Conservation (phyloP, 2,888 invertebrate genomes). For the Lasioglossum figueresi region DNA sequence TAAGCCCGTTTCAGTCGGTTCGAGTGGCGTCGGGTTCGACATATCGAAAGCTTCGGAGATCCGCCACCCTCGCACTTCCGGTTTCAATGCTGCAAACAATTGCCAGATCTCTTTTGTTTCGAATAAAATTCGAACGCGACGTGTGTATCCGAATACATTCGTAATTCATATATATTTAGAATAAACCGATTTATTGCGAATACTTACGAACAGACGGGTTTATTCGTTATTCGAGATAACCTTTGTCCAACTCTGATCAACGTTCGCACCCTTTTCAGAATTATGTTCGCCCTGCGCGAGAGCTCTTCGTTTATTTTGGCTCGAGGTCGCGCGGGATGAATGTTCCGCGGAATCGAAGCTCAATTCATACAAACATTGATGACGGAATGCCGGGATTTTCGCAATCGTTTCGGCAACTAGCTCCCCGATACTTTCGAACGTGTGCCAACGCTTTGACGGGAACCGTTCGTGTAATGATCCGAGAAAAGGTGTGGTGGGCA, state of each 20-base stretch:
- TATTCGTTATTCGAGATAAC: neutral
- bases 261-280: neutral
- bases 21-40: conserved; percentile 18
- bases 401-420: conserved; percentile 1
- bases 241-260: neutral
- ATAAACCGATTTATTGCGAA: neutral
- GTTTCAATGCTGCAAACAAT: too few relatives aligned
- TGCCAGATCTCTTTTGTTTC: too few relatives aligned
- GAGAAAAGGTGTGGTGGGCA: neutral
- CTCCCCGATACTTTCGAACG: conserved; percentile 18
- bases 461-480: conserved; percentile 1
- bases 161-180: too few relatives aligned
- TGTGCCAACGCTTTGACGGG: conserved; percentile 10
- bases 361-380: conserved; percentile 1
- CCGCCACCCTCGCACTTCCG: conserved; percentile 32
- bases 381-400: conserved; percentile 32
- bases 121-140: too few relatives aligned
- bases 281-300: neutral
- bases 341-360: neutral
- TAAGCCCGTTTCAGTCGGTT: conserved; percentile 31
- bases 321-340: neutral
- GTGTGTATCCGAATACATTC: too few relatives aligned
- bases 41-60: conserved; percentile 9
- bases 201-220: neutral
- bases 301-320: neutral